Base-by-base conservation (phyloP, 2,888 invertebrate genomes). In the Notodonta dromedarius region DNA sequence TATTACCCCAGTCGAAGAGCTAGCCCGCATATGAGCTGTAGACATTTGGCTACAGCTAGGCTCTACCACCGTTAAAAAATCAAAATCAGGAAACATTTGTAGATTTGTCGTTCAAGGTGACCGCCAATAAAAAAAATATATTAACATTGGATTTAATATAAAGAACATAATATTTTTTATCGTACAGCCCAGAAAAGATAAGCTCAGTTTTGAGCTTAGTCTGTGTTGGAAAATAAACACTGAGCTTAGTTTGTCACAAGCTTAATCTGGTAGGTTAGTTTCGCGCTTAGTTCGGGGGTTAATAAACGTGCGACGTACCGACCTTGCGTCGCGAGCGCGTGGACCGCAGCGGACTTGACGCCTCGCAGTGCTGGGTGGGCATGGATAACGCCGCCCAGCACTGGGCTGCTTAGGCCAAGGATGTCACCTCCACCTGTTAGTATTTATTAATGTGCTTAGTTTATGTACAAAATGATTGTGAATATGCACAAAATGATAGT, bases 311-410 rank as follows among this genome's bases (percentile, higher is more conserved):
- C 73, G 89, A 93, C 93, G 90, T 93, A 93, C 93, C 91, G 87
- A 93, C 93, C 93, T 93, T 93, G 93, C 79, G 91, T 89, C 67
- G 94, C 90, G 54, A 93, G 84, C 71, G 91, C 88, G 82, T 93
- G 94, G 60, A 94, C 89, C 0, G 93, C 85, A 0, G 91, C 84
- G 0, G 95, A 94, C 81, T 95, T 95, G 54, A 96, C 94, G 59
- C 96, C 96, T 58, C 96, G 92, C 67, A 96, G 88, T 3, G 96
- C 96, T 4, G 96, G 96, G 87, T 96, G 96, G 73, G 94, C 87
- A 71, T 94, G 91, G 44, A 91, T 79, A 35, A 92, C 89, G 0
- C 92, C 91, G 6, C 91, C 90, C 62, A 92, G 82, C 66, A 93
- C 90, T 4, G 91, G 91, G 80, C 90, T 91, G 79, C 88, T 87